Conservation (phyloP, 2,888 invertebrate species). For the Microctonus hyperodae region DNA sequence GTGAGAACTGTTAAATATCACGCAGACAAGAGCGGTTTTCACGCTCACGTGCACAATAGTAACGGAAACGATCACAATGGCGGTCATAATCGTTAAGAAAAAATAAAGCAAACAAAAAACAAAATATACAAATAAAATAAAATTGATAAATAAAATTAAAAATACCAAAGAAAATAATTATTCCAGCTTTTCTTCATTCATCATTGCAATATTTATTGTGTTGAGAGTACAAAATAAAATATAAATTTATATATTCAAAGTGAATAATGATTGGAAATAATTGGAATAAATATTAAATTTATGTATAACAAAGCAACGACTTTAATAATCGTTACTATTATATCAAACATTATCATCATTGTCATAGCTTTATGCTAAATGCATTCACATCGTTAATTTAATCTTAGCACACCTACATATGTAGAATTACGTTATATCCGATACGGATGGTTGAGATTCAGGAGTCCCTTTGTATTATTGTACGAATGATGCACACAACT, state of each 20-base stretch:
- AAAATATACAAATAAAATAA: not conserved
- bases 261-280: too few species aligned
- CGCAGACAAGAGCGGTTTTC: slow-evolving; percentile 71
- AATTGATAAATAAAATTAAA: not conserved
- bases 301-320: not conserved
- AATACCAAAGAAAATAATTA: not conserved
- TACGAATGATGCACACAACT: slow-evolving; percentile 14
- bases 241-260: too few species aligned
- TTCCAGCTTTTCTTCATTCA: not conserved
- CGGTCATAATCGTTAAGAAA: slow-evolving; percentile 34
- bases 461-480: slow-evolving; percentile 29
- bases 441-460: not conserved
- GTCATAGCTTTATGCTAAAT: not conserved
- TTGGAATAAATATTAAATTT: too few species aligned
- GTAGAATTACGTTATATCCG: slow-evolving; percentile 4
- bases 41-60: slow-evolving; percentile 64
- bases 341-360: not conserved
- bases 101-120: slow-evolving; percentile 29
- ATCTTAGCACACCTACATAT: not conserved
- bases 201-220: not conserved
- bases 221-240: not conserved
- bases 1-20: slow-evolving; percentile 72
- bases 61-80: slow-evolving; percentile 46
- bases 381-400: not conserved
- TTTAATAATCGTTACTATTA: not conserved